Evolutionary conservation across 2,113 vertebrate genomes (phyloP).

Genomic region (Cinclus mexicanus): DNA sequence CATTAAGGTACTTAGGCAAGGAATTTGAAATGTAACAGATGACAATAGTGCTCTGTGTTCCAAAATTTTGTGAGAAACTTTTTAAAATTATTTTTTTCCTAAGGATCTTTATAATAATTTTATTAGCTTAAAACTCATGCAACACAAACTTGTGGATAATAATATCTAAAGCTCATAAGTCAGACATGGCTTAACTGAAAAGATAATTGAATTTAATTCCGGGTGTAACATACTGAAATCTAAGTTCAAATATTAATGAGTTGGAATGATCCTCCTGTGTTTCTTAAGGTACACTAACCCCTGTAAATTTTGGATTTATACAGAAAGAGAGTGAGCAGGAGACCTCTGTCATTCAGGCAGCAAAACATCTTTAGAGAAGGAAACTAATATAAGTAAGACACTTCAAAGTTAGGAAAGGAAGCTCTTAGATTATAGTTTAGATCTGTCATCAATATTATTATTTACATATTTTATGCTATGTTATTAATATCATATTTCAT

Average conservation of each 20-base stretch:
- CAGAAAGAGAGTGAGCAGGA: not conserved
- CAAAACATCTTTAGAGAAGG: not conserved
- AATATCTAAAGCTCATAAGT: not conserved
- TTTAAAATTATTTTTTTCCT: not conserved
- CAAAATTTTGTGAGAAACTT: not conserved
- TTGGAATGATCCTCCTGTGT: not conserved
- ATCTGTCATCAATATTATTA: not conserved
- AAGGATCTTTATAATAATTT: not conserved
- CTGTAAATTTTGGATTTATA: not conserved
- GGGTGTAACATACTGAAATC: not conserved
- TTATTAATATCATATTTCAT: not conserved
- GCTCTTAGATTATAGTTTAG: not conserved
- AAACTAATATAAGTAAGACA: not conserved
- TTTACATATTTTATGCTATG: not conserved
- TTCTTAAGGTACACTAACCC: not conserved
- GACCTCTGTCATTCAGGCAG: not conserved
- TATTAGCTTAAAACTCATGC: not conserved
- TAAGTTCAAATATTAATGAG: not conserved
- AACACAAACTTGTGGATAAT: not conserved
- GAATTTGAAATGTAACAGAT: slow-evolving; percentile 4
- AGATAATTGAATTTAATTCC: not conserved
- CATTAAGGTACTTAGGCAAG: not conserved
- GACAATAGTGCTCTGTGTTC: not conserved
- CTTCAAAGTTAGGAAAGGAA: not conserved
- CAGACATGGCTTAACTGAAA: not conserved